Percentiles rank a stretch among this genome's conserved stretches.
Conservation (phyloP, 2,113 vertebrate genomes). For the Lethenteron reissneri region DNA sequence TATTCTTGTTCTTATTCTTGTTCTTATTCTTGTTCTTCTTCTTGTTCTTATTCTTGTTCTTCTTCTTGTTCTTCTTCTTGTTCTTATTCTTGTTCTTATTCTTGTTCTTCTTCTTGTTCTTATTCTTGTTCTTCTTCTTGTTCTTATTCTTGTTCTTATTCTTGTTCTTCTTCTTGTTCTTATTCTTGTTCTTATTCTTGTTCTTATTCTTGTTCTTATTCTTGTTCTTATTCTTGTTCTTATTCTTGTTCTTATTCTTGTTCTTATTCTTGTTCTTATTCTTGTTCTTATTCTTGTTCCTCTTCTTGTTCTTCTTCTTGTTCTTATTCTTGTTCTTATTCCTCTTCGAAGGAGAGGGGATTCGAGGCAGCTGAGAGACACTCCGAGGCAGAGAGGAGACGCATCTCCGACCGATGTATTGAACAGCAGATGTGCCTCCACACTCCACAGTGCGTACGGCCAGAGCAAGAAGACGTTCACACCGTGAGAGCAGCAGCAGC, state of each 20-base stretch:
- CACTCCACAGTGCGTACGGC: no score
- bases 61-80: background rate
- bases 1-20: no score
- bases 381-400: no score
- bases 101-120: background rate
- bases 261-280: background rate
- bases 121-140: background rate
- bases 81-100: background rate
- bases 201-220: background rate
- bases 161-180: background rate
- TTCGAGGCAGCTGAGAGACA: no score
- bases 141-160: background rate
- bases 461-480: no score
- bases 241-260: constrained; percentile 2
- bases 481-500: no score
- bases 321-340: background rate
- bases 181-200: background rate
- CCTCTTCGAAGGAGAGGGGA: no score
- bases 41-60: background rate
- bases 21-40: background rate
- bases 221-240: background rate
- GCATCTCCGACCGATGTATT: no score
- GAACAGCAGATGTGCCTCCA: no score
- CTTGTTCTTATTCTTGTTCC: background rate
- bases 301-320: background rate